Base-by-base conservation (phyloP, 2,888 invertebrate genomes). In the Rhabditoides inermis region DNA sequence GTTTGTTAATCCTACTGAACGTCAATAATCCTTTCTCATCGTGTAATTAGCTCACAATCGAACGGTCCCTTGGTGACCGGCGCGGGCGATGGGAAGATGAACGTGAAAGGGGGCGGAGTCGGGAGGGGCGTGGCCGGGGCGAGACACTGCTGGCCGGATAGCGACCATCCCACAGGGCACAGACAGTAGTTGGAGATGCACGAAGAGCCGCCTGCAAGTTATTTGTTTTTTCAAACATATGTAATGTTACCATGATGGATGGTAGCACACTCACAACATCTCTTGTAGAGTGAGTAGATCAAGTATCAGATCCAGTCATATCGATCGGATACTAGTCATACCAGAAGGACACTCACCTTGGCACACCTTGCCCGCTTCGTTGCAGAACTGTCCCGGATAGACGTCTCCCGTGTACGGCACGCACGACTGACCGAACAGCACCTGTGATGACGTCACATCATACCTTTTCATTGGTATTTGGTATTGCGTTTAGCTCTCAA, bases 301-400 rank as follows among this genome's bases (percentile, higher is more conserved):
- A n/a, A n/a, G n/a, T n/a, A n/a, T n/a, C n/a, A n/a, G n/a, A n/a
- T n/a, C n/a, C n/a, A n/a, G n/a, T n/a, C n/a, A n/a, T n/a, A n/a
- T n/a, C n/a, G n/a, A n/a, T n/a, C n/a, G n/a, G n/a, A n/a, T n/a
- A n/a, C n/a, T n/a, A n/a, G n/a, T n/a, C n/a, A n/a, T n/a, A n/a
- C n/a, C n/a, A n/a, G n/a, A n/a, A n/a, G n/a, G n/a, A n/a, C n/a
- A n/a, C n/a, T n/a, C n/a, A n/a, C n/a, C n/a, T n/a, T n/a, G n/a
- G n/a, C n/a, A n/a, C n/a, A n/a, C n/a, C n/a, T n/a, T n/a, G n/a
- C n/a, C n/a, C n/a, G n/a, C n/a, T n/a, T n/a, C n/a, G n/a, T n/a
- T n/a, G n/a, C 67, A 68, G 20, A 60, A 55, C 27, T 68, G 65
- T 39, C 67, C 67, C 1, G 67, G 67, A 40, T 58, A 49, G 2